Evolutionary conservation across 1,140 invertebrate species (phyloP).

Genomic region (Procambarus virginalis): DNA sequence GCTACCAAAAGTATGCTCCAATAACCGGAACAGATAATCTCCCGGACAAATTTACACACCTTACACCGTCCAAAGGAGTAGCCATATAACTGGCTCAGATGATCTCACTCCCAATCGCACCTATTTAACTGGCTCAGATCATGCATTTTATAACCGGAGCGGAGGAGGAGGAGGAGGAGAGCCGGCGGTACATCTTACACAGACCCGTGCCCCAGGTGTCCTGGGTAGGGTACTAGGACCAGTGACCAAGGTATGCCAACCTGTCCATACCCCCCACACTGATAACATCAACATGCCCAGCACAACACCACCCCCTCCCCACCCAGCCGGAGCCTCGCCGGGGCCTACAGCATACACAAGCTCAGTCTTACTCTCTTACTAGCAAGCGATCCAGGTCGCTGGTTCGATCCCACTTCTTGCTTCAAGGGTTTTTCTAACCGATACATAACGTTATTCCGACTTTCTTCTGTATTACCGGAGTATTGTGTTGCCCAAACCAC

Average conservation of each 20-base stretch:
- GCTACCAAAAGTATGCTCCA: not conserved
- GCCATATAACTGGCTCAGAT: not conserved
- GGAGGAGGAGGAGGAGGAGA: too few species aligned
- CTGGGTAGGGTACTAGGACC: not conserved
- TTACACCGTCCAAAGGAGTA: not conserved
- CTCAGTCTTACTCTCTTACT: too few species aligned
- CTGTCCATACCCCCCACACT: constrained; percentile 9
- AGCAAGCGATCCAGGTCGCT: too few species aligned
- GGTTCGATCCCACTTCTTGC: too few species aligned
- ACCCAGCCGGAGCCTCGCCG: too few species aligned
- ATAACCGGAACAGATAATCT: not conserved
- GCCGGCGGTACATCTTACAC: not conserved
- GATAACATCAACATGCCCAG: constrained; percentile 1
- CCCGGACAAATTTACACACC: not conserved
- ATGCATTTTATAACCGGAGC: not conserved
- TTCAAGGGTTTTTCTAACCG: too few species aligned
- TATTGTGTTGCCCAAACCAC: too few species aligned
- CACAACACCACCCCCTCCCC: too few species aligned
- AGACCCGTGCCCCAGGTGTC: not conserved
- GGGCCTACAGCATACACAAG: too few species aligned
- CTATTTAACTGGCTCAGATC: not conserved
- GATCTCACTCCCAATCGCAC: not conserved
- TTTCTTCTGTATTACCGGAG: too few species aligned
- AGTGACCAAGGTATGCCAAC: not conserved
- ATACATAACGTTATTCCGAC: too few species aligned